phyloP scores from a whole-genome alignment of 2,113 vertebrate species.

The Mobula birostris region DNA sequence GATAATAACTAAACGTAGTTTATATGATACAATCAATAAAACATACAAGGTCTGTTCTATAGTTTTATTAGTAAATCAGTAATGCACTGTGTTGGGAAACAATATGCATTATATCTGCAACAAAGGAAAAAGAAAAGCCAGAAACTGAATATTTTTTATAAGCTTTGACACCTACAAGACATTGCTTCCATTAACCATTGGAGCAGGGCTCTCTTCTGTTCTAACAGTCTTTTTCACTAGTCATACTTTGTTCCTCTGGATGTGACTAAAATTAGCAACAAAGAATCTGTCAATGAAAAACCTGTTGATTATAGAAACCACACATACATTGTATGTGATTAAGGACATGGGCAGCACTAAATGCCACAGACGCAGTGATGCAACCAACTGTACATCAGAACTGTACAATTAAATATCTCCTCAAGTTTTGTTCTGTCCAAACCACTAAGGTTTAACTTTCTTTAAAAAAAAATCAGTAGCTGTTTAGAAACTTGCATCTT shows the following conservation, averaged over 20 bases:
- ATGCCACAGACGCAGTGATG: conserved; percentile 34
- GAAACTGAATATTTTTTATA: conserved; percentile 31
- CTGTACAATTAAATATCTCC: conserved; percentile 36
- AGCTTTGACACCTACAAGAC: conserved; percentile 35
- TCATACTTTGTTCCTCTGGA: conserved; percentile 17
- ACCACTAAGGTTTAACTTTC: conserved; percentile 33
- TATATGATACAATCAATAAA: not conserved
- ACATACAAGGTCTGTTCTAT: conserved; percentile 12
- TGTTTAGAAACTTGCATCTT: conserved; percentile 38
- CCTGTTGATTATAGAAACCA: conserved; percentile 31
- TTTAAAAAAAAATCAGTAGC: conserved; percentile 37
- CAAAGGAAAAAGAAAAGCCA: conserved; percentile 13
- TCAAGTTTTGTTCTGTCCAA: conserved; percentile 38
- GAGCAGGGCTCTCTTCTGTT: conserved; percentile 6
- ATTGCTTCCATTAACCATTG: conserved; percentile 19
- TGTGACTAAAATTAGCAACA: conserved; percentile 34
- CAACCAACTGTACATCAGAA: conserved; percentile 37
- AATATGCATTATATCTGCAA: conserved; percentile 20
- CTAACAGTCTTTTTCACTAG: conserved; percentile 35
- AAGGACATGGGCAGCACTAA: conserved; percentile 36
- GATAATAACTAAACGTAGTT: too few species aligned
- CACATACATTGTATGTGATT: conserved; percentile 37
- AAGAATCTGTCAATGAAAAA: conserved; percentile 31
- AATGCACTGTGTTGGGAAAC: conserved; percentile 36
- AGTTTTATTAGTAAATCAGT: conserved; percentile 37